These are phyloP conservation scores for Chelonus insularis DNA, from an alignment of 1,140 invertebrate genomes.

Conservation along the genomic window DNA sequence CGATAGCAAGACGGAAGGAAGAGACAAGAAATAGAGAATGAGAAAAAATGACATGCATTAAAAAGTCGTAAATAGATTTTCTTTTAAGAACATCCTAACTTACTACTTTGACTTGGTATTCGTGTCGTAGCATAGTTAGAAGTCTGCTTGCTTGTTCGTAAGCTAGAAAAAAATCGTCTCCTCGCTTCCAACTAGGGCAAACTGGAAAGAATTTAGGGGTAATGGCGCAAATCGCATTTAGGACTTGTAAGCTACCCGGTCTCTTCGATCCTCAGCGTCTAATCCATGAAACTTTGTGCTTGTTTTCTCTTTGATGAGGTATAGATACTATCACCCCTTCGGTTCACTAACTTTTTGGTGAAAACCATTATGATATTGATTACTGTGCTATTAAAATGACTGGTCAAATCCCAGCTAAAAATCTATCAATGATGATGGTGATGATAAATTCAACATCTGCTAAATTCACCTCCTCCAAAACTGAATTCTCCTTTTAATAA, in stretches of 20 bases:
- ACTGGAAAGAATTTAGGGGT: slow-evolving; percentile 32
- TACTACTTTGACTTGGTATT: slow-evolving; percentile 5
- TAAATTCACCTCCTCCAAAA: too few species aligned
- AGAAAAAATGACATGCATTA: not conserved
- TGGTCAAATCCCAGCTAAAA: too few species aligned
- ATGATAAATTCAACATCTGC: too few species aligned
- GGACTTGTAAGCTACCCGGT: slow-evolving; percentile 25
- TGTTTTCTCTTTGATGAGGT: slow-evolving; percentile 13
- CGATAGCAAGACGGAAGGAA: not conserved
- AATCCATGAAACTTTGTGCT: slow-evolving; percentile 24
- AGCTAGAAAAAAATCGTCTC: slow-evolving; percentile 1
- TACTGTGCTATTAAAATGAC: too few species aligned
- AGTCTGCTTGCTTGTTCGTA: not conserved
- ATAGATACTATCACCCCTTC: not conserved
- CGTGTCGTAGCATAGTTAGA: not conserved
- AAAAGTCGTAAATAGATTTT: slow-evolving; percentile 3
- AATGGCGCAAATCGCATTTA: slow-evolving; percentile 38
- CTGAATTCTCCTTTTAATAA: too few species aligned
- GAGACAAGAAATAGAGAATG: not conserved
- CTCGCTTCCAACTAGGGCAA: slow-evolving; percentile 20
- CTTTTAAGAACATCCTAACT: not conserved
- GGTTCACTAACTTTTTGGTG: not conserved
- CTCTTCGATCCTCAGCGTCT: slow-evolving; percentile 16
- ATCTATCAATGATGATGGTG: too few species aligned
- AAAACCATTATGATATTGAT: not conserved